Base-by-base conservation (phyloP, 2,888 invertebrate genomes). In the Mellilla xanthometata region DNA sequence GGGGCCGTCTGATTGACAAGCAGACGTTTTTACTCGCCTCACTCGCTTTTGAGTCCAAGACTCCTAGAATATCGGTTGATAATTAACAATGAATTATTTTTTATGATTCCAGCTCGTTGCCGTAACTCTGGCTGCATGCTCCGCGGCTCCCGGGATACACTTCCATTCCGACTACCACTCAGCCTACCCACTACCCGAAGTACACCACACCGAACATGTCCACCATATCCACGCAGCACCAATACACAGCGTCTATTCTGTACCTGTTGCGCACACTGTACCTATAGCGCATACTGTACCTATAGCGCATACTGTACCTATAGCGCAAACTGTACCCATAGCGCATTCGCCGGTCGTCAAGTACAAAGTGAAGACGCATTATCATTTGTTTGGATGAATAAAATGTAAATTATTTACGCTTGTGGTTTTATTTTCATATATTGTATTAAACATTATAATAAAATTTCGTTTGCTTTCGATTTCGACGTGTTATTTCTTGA, bases 321-420 rank as follows among this genome's bases (percentile, higher is more conserved):
- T 52, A 1, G 51, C 52, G 1, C 58, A 49, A 23, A 38, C 52
- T 43, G 58, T 56, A 29, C 39, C 34, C 39, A 39, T 26, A 24
- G 33, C 60, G 1, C 60, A 60, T 11, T 39, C 57, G 0, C 63
- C 56, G 0, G 59, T 62, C 0, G 54, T 58, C 42, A 71, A 75
- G 36, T 73, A 73, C 32, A 74, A 76, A 52, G 68, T 74, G 13
- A 76, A 76, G 39, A 64, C 65, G 2, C 65, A 68, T 53, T 72
- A 74, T 36, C 71, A 71, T 61, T 27, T 68, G 2, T 67, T 67
- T 44, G 68, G 71, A 7, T 46, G 2, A 66, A 66, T 65, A 68
- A 64, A 68, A 8, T 32, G 33, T 36, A 10, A 8, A 15, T 9
- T 38, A 12, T 35, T 38, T 15, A 26, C 2, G 1, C 2, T 26